phyloP scores from a whole-genome alignment of 1,140 invertebrate species.

The Scaptomyza montana region DNA sequence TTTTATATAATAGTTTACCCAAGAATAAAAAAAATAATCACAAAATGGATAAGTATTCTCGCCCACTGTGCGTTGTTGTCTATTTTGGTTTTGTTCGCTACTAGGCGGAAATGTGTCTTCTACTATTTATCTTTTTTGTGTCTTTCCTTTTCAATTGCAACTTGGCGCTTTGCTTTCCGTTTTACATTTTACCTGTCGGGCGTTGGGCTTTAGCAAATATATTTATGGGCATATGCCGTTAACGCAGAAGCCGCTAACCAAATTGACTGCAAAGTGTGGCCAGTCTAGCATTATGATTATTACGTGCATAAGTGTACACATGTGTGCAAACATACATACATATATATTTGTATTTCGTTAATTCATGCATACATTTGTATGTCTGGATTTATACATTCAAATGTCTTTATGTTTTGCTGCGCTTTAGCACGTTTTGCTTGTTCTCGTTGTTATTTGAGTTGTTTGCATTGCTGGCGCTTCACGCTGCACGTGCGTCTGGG shows the following conservation, averaged over 20 bases:
- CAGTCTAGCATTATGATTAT: constrained; percentile 51
- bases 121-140: constrained; percentile 49
- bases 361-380: constrained; percentile 19
- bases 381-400: constrained; percentile 41
- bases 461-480: constrained; percentile 54
- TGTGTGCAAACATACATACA: neutral
- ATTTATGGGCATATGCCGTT: constrained; percentile 54
- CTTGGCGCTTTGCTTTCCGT: constrained; percentile 43
- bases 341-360: neutral
- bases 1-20: neutral
- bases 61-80: constrained; percentile 54
- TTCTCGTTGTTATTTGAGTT: constrained; percentile 50
- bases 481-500: constrained; percentile 36
- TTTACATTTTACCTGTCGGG: constrained; percentile 57
- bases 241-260: constrained; percentile 41
- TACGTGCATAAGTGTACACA: constrained; percentile 18
- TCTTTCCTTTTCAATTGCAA: constrained; percentile 39
- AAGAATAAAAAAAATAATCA: neutral
- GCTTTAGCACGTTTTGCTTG: constrained; percentile 50
- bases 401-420: constrained; percentile 31
- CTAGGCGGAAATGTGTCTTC: constrained; percentile 73
- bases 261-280: constrained; percentile 63
- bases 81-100: constrained; percentile 75
- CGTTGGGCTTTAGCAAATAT: constrained; percentile 54
- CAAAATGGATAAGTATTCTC: neutral